phyloP scores from a whole-genome alignment of 2,888 invertebrate species.

The Hirtodrosophila cameraria region DNA sequence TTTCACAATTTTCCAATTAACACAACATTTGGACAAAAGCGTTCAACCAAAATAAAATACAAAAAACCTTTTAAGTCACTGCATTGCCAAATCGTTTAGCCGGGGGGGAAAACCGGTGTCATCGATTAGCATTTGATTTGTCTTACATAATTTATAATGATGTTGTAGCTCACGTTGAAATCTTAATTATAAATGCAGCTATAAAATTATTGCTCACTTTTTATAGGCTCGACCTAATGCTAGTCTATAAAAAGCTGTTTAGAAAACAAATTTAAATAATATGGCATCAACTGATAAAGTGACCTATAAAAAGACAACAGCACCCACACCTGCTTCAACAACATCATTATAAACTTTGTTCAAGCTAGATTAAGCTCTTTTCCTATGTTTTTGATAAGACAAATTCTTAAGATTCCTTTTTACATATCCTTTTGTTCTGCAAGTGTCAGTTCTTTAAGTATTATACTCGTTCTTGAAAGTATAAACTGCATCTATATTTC shows the following conservation, averaged over 20 bases:
- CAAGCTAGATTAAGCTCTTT: no score
- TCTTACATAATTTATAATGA: conserved; percentile 52
- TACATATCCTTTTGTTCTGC: no score
- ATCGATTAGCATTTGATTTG: conserved; percentile 68
- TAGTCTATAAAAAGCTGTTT: background rate
- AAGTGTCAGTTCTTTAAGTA: no score
- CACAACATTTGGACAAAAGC: conserved; percentile 46
- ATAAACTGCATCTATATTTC: no score
- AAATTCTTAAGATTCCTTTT: no score
- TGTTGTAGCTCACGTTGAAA: conserved; percentile 10
- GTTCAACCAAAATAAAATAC: conserved; percentile 6
- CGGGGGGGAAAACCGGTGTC: conserved; percentile 60
- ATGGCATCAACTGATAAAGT: no score
- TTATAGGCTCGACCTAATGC: background rate
- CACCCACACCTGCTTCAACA: no score
- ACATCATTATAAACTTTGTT: no score
- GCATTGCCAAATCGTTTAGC: conserved; percentile 57
- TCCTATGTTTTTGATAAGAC: no score
- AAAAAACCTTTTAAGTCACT: conserved; percentile 38
- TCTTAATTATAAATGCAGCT: conserved; percentile 36
- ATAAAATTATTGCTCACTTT: conserved; percentile 21
- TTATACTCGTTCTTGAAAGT: no score
- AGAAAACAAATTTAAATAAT: background rate
- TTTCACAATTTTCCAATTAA: conserved; percentile 53
- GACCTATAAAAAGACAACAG: no score